Base-by-base conservation (phyloP, 2,113 vertebrate genomes). In the Panthera uncia region DNA sequence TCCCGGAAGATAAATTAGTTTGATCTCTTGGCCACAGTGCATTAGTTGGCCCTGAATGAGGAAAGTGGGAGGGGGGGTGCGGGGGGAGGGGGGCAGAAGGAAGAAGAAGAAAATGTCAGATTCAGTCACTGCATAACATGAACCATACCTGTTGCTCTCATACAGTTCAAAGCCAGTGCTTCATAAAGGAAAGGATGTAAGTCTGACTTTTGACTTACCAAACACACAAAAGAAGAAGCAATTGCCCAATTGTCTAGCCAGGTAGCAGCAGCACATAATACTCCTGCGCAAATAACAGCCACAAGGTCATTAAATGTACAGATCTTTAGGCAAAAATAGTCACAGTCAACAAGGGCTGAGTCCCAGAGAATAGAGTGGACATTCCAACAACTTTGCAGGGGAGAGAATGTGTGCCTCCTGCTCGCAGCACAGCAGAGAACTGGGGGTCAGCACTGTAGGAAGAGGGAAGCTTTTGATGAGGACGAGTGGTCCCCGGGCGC, bases 21-120 rank as follows among this genome's bases (percentile, higher is more conserved):
- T 91, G 93, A 48, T 76, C 71, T 97, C 96, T 97, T 31, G 15
- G 78, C 73, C 89, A 93, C 4, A 41, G 69, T 50, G 69, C 33
- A 68, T 55, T 86, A 41, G 41, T 89, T 81, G 92, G 78, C 36
- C 86, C 68, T 63, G 31, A 38, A 45, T 76, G 45, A 97, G 29
- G 36, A 79, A 88, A 91, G 57, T 41, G 78, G 74, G 50, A 55
- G 15, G 73, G 21, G 45, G 3, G 48, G 29, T 18, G 55, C 16
- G 5, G 78, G 23, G 74, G 21, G n/a, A 0, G 27, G n/a, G 69
- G 0, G 31, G 65, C 45, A 45, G 8, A 45, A 45, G 66, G 18
- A 8, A 15, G 38, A 81, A 82, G 83, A 92, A n/a, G 48, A 8
- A 84, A 63, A 90, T 52, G 86, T 95, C 41, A 91, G 78, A 81